Percentiles rank a stretch among this genome's conserved stretches.
phyloP scores from a whole-genome alignment of 2,113 vertebrate genomes.

The Lophochroa leadbeateri region DNA sequence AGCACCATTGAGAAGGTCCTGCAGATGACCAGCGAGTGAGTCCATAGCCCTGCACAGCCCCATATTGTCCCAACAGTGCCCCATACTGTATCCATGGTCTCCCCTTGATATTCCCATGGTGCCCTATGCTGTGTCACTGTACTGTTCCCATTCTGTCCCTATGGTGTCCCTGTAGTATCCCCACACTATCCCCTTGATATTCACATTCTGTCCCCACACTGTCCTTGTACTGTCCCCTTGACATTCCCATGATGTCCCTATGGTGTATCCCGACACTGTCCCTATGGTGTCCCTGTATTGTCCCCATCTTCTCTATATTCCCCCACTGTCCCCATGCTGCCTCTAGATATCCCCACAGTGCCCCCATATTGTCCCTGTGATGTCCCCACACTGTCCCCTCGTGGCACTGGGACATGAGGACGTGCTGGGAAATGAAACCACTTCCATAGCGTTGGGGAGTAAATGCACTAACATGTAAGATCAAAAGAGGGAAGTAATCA shows the following conservation, averaged over 20 bases:
- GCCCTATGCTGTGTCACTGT: not conserved
- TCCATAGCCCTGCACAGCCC: not conserved
- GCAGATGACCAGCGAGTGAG: slow-evolving; percentile 95
- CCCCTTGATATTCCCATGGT: not conserved
- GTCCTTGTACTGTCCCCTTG: no score
- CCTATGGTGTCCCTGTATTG: not conserved
- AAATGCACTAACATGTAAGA: no score
- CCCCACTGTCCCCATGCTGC: fast-evolving
- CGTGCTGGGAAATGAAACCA: not conserved
- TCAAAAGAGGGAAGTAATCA: no score
- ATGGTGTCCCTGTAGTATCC: fast-evolving
- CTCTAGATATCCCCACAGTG: fast-evolving
- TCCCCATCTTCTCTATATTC: fast-evolving
- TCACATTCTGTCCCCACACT: fast-evolving
- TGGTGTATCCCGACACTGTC: no score
- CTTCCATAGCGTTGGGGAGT: no score
- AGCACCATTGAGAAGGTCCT: slow-evolving; percentile 92
- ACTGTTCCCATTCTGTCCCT: no score
- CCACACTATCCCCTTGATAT: fast-evolving
- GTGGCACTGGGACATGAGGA: not conserved
- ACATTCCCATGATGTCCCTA: not conserved
- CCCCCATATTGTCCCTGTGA: fast-evolving
- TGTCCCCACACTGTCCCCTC: not conserved
- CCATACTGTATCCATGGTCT: not conserved
- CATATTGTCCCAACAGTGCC: not conserved